Base-by-base conservation (phyloP, 2,113 vertebrate species). In the Ictalurus furcatus region DNA sequence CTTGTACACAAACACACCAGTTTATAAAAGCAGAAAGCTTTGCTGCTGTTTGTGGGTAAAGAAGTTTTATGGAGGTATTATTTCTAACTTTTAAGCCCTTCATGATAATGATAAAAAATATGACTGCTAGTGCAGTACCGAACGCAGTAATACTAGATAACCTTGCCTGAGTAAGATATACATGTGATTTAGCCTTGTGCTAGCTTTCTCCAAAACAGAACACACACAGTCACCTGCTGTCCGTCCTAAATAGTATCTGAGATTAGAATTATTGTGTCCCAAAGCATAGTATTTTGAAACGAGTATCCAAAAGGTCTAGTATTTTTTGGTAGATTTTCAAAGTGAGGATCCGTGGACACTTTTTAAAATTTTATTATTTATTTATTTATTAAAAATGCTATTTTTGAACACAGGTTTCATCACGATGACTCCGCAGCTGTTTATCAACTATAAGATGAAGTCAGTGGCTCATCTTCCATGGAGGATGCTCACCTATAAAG, bases 401-500 rank as follows among this genome's bases (percentile, higher is more conserved):
- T 48, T 48, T 48, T 5, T 48, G 44, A 48, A 69, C 59, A 3
- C n/a, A 96, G 98, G 97, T 54, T 99, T 99, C 93, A 98, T 99
- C 94, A 99, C 98, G 28, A 99, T 99, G 98, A 99, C 98, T 0
- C 71, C 98, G 4, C 98, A 99, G 93, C 96, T 99, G 4, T 99
- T 99, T 93, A 99, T 99, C 93, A 99, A 99, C 96, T 99, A 98
- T 91, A 99, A 99, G 95, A 96, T 98, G 96, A 97, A 99, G 94
- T 99, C 98, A 6, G 98, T 99, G 81, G 98, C 98, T 61, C 98
- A 98, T 93, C 96, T 99, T 93, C 98, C 98, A 0, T 99, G 98
- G 98, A 96, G 98, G 93, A 98, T 99, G 98, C 96, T 99, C 85
- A 99, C 97, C 90, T 99, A 99, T 95, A 99, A 99, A 93, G 98